Percentiles rank a stretch among this genome's conserved stretches.
Evolutionary conservation across 2,113 vertebrate genomes (phyloP).

Genomic region (Reinhardtius hippoglossoides): DNA sequence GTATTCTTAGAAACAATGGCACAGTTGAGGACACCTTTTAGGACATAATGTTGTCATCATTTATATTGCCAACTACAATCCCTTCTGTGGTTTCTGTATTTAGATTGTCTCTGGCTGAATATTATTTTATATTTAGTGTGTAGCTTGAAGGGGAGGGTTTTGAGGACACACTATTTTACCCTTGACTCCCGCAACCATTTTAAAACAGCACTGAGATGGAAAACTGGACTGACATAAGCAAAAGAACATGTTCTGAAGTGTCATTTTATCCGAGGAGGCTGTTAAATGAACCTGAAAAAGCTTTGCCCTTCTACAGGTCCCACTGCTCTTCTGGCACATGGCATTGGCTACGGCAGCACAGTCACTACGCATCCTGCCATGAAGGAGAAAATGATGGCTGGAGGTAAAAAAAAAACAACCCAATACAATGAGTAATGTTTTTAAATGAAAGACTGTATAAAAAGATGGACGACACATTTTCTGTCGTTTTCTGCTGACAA

Average conservation of each 20-base stretch:
- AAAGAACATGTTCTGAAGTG: not conserved
- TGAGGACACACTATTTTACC: not conserved
- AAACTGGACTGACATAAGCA: constrained; percentile 1
- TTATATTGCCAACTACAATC: not conserved
- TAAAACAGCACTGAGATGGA: constrained; percentile 24
- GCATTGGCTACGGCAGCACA: constrained; percentile 92
- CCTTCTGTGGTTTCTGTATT: not conserved
- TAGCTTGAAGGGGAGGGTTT: not conserved
- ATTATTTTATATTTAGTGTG: not conserved
- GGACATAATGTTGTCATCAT: constrained; percentile 37
- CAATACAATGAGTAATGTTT: not conserved
- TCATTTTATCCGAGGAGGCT: too few species aligned
- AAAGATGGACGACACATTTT: not conserved
- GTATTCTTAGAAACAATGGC: constrained; percentile 68
- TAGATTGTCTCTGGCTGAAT: not conserved
- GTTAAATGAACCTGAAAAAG: constrained; percentile 31
- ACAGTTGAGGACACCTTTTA: constrained; percentile 50
- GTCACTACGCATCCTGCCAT: constrained; percentile 94
- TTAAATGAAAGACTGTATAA: not conserved
- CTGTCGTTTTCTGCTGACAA: too few species aligned
- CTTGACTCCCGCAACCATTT: constrained; percentile 11
- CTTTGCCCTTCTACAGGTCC: constrained; percentile 85
- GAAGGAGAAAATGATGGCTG: constrained; percentile 98
- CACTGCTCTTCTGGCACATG: constrained; percentile 94
- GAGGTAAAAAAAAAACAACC: constrained; percentile 82